Evolutionary conservation across 2,888 invertebrate species (phyloP).

Genomic region (Teinopalpus imperialis): DNA sequence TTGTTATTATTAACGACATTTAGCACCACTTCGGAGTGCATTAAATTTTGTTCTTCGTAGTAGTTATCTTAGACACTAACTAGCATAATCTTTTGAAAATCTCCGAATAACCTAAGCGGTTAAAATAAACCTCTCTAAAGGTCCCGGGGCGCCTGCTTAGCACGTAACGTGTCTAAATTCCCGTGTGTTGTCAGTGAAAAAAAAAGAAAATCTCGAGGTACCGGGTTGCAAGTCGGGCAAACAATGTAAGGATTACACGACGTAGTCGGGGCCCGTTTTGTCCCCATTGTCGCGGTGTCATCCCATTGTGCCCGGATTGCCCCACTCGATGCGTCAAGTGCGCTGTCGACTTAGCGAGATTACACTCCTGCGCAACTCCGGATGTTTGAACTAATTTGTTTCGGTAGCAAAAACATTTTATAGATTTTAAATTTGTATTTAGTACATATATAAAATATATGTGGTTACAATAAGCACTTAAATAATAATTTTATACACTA

Average conservation of each 20-base stretch:
- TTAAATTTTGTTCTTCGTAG: too few relatives aligned
- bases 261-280: conserved; percentile 24
- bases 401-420: too few relatives aligned
- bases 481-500: too few relatives aligned
- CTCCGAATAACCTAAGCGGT: too few relatives aligned
- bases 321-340: conserved; percentile 32
- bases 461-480: too few relatives aligned
- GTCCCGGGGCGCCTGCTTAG: background rate
- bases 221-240: background rate
- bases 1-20: too few relatives aligned
- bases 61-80: too few relatives aligned
- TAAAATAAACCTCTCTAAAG: background rate
- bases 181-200: background rate
- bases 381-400: conserved; percentile 3
- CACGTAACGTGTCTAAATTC: background rate
- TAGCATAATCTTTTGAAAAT: too few relatives aligned
- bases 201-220: background rate
- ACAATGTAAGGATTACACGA: conserved; percentile 33
- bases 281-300: conserved; percentile 32
- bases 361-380: conserved; percentile 18
- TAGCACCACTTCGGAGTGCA: too few relatives aligned
- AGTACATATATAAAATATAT: too few relatives aligned
- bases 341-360: conserved; percentile 16
- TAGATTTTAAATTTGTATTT: too few relatives aligned
- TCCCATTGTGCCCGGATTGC: conserved; percentile 26